A percentile compares a stretch with the other conserved stretches of the same genome.
phyloP scores from a whole-genome alignment of 1,140 invertebrate genomes.

The Chrysopa pallens region DNA sequence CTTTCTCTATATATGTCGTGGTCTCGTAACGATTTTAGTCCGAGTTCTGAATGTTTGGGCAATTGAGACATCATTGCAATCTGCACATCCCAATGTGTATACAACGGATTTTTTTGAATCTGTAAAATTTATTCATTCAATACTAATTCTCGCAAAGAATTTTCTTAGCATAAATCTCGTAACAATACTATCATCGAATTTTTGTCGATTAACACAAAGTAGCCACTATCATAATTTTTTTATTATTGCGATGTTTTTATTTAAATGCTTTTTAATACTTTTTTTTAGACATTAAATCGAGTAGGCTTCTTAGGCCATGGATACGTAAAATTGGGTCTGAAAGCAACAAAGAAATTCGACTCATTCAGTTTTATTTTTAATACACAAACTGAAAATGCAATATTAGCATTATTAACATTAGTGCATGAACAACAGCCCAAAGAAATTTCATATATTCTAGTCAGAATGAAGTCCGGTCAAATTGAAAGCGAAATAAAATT shows the following conservation, averaged over 20 bases:
- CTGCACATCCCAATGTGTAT: too few relatives aligned
- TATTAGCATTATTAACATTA: not conserved
- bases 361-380: not conserved
- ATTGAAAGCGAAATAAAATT: constrained; percentile 47
- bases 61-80: too few relatives aligned
- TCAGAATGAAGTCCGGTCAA: constrained; percentile 42
- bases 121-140: too few relatives aligned
- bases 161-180: too few relatives aligned
- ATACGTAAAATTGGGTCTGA: constrained; percentile 46
- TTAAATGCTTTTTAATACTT: constrained; percentile 3
- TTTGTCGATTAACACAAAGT: too few relatives aligned
- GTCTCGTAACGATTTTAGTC: too few relatives aligned
- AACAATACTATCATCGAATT: too few relatives aligned
- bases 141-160: too few relatives aligned
- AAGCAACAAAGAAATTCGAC: not conserved
- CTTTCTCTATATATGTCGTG: too few relatives aligned
- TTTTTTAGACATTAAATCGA: constrained; percentile 32
- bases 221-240: too few relatives aligned
- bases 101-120: too few relatives aligned
- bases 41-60: too few relatives aligned
- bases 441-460: constrained; percentile 37
- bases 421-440: not conserved
- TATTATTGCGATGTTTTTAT: not conserved
- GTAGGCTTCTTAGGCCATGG: constrained; percentile 64
- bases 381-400: not conserved